Base-by-base conservation (phyloP, 2,113 vertebrate genomes). In the Mola mola region DNA sequence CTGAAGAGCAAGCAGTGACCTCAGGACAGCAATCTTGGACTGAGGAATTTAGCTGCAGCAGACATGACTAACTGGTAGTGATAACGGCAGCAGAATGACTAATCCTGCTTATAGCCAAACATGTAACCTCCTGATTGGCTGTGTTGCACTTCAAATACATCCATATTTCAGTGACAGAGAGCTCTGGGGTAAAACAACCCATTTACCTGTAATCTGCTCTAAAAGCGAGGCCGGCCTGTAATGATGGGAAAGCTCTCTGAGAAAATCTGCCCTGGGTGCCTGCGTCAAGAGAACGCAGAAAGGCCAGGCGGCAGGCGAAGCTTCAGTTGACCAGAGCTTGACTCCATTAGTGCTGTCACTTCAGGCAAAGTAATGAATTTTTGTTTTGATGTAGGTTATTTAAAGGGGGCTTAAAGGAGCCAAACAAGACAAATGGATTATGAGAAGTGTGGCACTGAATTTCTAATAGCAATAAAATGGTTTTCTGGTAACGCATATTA, bases 141-240 rank as follows among this genome's bases (percentile, higher is more conserved):
- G 24, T 21, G 79, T 66, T 49, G 55, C 21, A 74, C 75, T 81
- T 91, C 79, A 91, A 87, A 81, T 66, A 8, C 85, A 66, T 77
- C 81, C 84, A 90, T 91, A 87, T 82, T 89, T 89, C 69, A 84
- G 72, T 85, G 87, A 87, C 83, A 87, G 78, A 22, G 55, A 6
- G 76, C 84, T 85, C 19, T 58, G 21, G 87, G 86, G 71, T 21
- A 83, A 74, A 83, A 79, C 82, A 88, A 75, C 72, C 75, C 58
- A 68, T 82, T 85, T 84, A 85, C 60, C 83, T 84, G 79, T 86
- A 79, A 88, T 85, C 84, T 73, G 56, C 61, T 79, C 44, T 29
- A 67, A 82, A 78, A 70, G 68, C 44, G 61, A 70, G 41, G 19
- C 22, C 12, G 60, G 44, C 25, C 62, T 10, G 25, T 12, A 36